A percentile compares a stretch with the other conserved stretches of the same genome.
These are phyloP conservation scores for Drosophila sucinea DNA, from an alignment of 1,140 invertebrate genomes.

Conservation along the genomic window DNA sequence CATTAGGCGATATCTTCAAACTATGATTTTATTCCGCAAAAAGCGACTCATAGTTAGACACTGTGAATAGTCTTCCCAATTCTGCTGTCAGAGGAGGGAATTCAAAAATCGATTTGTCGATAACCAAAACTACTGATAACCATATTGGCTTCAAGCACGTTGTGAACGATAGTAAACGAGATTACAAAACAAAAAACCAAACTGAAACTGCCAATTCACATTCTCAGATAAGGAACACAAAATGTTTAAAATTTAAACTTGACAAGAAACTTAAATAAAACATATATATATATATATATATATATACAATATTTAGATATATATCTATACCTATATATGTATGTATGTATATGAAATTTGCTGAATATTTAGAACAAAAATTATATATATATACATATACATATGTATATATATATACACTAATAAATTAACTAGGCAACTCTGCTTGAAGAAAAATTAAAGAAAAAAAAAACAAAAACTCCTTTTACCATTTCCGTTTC, in stretches of 20 bases:
- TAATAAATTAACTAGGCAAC: conserved; percentile 9
- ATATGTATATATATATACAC: background rate
- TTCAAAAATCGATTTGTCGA: background rate
- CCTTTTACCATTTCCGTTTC: conserved; percentile 20
- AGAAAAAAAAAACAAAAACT: conserved; percentile 10
- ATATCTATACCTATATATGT: background rate
- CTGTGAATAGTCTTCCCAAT: background rate
- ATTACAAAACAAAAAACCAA: conserved; percentile 28
- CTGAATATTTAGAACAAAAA: conserved; percentile 69
- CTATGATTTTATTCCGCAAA: too few species aligned
- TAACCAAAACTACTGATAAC: conserved; percentile 12
- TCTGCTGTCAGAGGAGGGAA: background rate
- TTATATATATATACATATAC: background rate
- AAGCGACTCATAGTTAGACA: too few species aligned
- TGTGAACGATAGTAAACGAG: background rate
- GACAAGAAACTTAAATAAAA: conserved; percentile 27
- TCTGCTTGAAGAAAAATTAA: conserved; percentile 5
- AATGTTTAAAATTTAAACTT: conserved; percentile 45
- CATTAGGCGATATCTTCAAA: too few species aligned
- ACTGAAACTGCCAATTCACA: conserved; percentile 78
- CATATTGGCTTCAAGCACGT: conserved; percentile 39
- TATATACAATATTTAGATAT: conserved; percentile 33
- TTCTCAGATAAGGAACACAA: conserved; percentile 65
- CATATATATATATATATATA: conserved; percentile 29
- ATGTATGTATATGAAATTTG: conserved; percentile 54